Evolutionary conservation across 2,797 vertebrate species (phyloP).

Genomic region (Molothrus ater): DNA sequence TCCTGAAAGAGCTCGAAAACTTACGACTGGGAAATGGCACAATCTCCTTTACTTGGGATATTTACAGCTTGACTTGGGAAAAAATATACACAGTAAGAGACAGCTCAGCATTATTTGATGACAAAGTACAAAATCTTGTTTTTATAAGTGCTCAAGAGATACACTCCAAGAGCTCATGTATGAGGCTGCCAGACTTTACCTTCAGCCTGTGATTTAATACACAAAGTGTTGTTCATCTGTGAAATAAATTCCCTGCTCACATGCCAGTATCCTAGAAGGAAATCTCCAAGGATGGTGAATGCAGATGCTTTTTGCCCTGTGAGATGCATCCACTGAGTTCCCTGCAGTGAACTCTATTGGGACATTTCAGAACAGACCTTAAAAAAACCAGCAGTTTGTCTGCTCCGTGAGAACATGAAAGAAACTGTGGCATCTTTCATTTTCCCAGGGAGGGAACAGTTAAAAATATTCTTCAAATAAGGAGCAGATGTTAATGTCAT

Average conservation of each 20-base stretch:
- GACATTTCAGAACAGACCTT: conserved; percentile 15
- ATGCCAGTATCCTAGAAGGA: not conserved
- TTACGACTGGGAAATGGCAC: not conserved
- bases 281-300: not conserved
- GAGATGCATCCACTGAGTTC: not conserved
- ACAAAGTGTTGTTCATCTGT: not conserved
- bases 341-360: not conserved
- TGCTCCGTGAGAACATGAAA: not conserved
- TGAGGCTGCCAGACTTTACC: not conserved
- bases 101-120: not conserved
- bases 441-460: conserved; percentile 56
- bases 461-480: conserved; percentile 69
- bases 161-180: not conserved
- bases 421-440: conserved; percentile 3
- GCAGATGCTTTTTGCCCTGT: not conserved
- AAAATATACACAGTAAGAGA: not conserved
- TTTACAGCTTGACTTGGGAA: not conserved
- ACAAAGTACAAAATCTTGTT: not conserved
- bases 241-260: not conserved
- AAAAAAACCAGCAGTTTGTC: not conserved
- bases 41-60: not conserved
- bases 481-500: conserved; percentile 65
- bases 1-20: not conserved
- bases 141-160: not conserved
- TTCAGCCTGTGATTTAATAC: not conserved